A percentile compares a stretch with the other conserved stretches of the same genome.
Conservation (phyloP, 2,888 invertebrate genomes). For the Coremacera marginata region DNA sequence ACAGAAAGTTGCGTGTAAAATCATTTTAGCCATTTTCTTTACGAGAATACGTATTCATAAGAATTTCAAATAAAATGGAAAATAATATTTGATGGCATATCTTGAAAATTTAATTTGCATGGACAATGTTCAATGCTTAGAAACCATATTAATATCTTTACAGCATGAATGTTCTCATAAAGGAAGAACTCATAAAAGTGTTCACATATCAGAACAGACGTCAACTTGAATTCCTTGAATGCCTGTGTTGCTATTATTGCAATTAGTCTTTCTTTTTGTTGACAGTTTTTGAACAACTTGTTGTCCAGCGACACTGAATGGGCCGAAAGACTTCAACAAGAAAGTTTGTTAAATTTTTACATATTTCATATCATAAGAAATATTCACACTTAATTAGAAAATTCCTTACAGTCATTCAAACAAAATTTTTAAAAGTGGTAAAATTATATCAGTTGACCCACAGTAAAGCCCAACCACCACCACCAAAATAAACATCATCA, state of each 20-base stretch:
- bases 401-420: constrained; percentile 56
- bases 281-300: neutral
- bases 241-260: constrained; percentile 51
- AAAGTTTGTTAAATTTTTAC: constrained; percentile 58
- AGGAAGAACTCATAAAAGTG: neutral
- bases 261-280: constrained; percentile 51
- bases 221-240: constrained; percentile 51
- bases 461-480: no score
- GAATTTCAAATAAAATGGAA: neutral
- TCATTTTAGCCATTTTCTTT: no score
- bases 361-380: constrained; percentile 60
- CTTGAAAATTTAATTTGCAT: neutral
- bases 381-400: constrained; percentile 65
- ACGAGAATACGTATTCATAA: no score
- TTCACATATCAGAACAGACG: neutral
- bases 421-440: constrained; percentile 51
- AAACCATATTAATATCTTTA: neutral
- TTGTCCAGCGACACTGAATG: neutral
- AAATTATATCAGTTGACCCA: constrained; percentile 51
- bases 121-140: neutral
- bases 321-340: no score
- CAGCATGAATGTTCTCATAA: neutral
- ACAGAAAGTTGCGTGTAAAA: no score
- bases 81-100: neutral
- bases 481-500: neutral